These are phyloP conservation scores for Paraplagusia blochii DNA, from an alignment of 2,113 vertebrate genomes.

Conservation along the genomic window DNA sequence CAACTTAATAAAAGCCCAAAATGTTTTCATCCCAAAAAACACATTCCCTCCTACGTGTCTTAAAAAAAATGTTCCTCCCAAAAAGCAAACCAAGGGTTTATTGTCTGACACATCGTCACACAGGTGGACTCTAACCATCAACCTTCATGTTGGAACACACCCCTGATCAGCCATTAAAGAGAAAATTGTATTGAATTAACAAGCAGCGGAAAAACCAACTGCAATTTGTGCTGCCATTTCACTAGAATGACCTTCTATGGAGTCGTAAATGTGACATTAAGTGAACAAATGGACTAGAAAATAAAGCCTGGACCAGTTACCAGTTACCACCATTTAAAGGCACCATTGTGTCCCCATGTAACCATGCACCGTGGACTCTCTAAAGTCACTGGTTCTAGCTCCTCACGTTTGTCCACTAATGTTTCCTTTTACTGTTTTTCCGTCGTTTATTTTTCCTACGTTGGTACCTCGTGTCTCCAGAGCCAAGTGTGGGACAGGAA, in stretches of 20 bases:
- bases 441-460: background rate
- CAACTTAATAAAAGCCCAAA: no score
- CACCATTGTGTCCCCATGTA: background rate
- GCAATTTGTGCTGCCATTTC: no score
- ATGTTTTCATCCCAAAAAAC: no score
- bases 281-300: no score
- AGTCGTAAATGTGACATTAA: background rate
- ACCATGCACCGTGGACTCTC: background rate
- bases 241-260: background rate
- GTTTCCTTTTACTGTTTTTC: background rate
- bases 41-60: no score
- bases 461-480: background rate
- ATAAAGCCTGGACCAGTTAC: background rate
- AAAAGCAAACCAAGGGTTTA: background rate
- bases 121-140: no score
- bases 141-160: no score
- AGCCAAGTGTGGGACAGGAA: background rate
- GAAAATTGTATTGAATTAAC: no score
- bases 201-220: no score
- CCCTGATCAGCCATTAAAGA: no score
- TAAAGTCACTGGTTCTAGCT: background rate
- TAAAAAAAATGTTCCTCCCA: no score
- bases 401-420: background rate
- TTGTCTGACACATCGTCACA: no score
- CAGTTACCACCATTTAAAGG: background rate